phyloP scores from a whole-genome alignment of 2,113 vertebrate species.

The Talpa occidentalis region DNA sequence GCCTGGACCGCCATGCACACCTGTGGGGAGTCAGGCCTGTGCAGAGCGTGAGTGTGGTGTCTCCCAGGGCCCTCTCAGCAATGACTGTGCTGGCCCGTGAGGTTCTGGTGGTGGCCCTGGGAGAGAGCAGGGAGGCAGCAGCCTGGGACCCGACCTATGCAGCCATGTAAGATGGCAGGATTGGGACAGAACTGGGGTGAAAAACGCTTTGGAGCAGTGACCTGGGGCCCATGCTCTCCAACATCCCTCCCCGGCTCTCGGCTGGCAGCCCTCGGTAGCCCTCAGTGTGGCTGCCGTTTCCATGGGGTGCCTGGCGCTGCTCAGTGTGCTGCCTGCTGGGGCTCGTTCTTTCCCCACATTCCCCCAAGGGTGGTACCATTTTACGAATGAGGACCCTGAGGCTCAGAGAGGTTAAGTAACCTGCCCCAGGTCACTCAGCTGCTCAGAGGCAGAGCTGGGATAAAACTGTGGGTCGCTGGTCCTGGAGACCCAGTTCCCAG shows the following conservation, averaged over 20 bases:
- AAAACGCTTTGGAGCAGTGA: neutral
- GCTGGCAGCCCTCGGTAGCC: neutral
- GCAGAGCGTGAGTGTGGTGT: neutral
- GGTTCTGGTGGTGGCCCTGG: neutral
- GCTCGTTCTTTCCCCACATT: neutral
- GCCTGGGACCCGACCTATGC: neutral
- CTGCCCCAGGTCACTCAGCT: neutral
- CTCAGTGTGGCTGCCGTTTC: neutral
- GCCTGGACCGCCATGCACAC: neutral
- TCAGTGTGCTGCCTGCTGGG: rapidly evolving
- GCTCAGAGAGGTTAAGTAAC: neutral
- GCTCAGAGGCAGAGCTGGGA: neutral
- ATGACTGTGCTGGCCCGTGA: neutral
- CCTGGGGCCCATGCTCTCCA: neutral
- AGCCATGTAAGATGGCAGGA: neutral
- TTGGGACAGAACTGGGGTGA: neutral
- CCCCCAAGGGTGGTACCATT: neutral
- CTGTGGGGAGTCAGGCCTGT: neutral
- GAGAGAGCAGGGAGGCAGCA: neutral
- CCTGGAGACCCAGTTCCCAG: neutral
- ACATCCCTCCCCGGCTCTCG: neutral
- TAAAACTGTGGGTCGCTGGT: neutral
- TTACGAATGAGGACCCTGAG: neutral
- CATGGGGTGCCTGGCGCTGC: neutral
- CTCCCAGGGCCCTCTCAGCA: neutral